Base-by-base conservation (phyloP, 2,888 invertebrate genomes). In the Cryptocheilus praepositus region DNA sequence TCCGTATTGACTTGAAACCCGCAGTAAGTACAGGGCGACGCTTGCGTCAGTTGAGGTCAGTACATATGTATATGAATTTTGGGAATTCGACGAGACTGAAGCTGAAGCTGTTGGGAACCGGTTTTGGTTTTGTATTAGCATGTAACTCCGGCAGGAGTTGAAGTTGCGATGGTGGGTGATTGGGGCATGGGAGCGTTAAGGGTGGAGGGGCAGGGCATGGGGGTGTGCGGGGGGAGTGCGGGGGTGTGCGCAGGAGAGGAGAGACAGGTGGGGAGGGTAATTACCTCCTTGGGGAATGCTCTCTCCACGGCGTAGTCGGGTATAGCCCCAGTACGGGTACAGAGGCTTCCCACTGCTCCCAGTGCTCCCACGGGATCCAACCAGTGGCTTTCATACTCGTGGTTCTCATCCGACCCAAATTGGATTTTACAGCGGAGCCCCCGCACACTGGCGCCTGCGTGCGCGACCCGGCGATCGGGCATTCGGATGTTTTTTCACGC, bases 111-210 rank as follows among this genome's bases (percentile, higher is more conserved):
- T 76, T 79, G 83, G 82, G 81, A 80, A 82, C 82, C 82, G 83
- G 85, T 86, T 85, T 79, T 84, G 86, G 86, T 86, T 85, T 86
- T 86, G 86, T 86, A 86, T 86, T 86, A 86, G 86, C 86, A 85
- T 86, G 86, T 85, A 86, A 86, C 86, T 86, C 85, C 86, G 77
- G 80, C 71, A 85, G 86, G 85, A 86, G 86, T 86, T 83, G 84
- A 85, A 86, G 86, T 86, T 86, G 84, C 86, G 83, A 85, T 81
- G 84, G 84, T 76, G 81, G 73, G 78, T 74, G 81, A 75, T 66
- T 70, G 61, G 55, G 57, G 61, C 36, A 36, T 51, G 71, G 62
- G 61, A 46, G 44, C 46, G 60, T 75, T 71, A 77, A 73, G 80
- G 81, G 80, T 74, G 8, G 36, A 11, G 36, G 74, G 73, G 71